Evolutionary conservation across 2,888 invertebrate species (phyloP).

Genomic region (Dasypogon diadema): DNA sequence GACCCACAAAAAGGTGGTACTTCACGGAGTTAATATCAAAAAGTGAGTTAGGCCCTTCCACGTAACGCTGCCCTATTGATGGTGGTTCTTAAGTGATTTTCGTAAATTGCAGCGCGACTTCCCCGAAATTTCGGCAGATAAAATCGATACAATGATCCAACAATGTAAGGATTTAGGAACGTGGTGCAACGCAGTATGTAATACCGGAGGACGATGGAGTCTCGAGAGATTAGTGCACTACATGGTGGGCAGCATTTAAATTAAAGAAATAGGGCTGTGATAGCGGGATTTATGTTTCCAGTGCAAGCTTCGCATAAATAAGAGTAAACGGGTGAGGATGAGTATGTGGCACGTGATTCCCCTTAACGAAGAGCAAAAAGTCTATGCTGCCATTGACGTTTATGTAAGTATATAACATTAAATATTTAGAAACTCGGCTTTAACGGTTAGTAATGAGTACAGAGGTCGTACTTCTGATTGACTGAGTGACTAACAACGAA

Average conservation of each 20-base stretch:
- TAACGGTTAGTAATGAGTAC: too few relatives aligned
- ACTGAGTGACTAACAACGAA: too few relatives aligned
- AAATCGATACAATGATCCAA: constrained; percentile 70
- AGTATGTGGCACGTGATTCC: constrained; percentile 75
- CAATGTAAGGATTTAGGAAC: constrained; percentile 74
- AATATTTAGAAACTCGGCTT: too few relatives aligned
- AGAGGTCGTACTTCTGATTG: too few relatives aligned
- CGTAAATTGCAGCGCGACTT: constrained; percentile 75
- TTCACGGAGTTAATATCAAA: constrained; percentile 76
- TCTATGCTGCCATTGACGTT: constrained; percentile 76
- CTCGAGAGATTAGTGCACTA: constrained; percentile 72
- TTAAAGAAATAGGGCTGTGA: constrained; percentile 5
- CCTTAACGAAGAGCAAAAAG: constrained; percentile 70
- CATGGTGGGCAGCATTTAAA: constrained; percentile 66
- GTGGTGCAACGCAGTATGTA: constrained; percentile 71
- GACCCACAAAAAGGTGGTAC: constrained; percentile 71
- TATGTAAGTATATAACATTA: constrained; percentile 70
- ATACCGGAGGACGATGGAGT: constrained; percentile 72
- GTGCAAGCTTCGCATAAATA: constrained; percentile 71
- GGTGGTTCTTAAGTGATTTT: constrained; percentile 71
- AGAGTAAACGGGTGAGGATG: constrained; percentile 72
- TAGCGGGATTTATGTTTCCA: constrained; percentile 60
- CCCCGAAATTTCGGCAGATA: constrained; percentile 67
- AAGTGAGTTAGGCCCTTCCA: constrained; percentile 68
- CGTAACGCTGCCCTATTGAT: constrained; percentile 34